These are phyloP conservation scores for Heliconius nattereri DNA, from an alignment of 1,140 invertebrate genomes.

Conservation along the genomic window DNA sequence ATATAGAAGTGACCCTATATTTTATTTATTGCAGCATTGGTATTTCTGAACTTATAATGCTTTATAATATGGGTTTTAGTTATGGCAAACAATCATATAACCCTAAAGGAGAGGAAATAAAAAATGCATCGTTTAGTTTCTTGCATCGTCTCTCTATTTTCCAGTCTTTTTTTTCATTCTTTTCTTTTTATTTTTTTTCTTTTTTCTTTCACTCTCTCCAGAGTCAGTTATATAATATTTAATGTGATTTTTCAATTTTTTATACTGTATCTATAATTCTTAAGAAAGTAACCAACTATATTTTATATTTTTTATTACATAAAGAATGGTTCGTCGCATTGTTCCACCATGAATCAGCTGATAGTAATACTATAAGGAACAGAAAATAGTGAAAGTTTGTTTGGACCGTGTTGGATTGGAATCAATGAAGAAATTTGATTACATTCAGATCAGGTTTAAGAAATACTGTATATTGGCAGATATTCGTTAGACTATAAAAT, in stretches of 20 bases:
- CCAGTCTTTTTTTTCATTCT: too few species aligned
- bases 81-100: too few species aligned
- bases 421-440: constrained; percentile 37
- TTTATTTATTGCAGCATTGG: background rate
- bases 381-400: constrained; percentile 44
- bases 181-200: too few species aligned
- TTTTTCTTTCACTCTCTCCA: too few species aligned
- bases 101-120: too few species aligned
- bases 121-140: too few species aligned
- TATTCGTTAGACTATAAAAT: background rate
- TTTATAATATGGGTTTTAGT: background rate
- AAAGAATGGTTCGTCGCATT: constrained; percentile 5
- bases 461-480: background rate
- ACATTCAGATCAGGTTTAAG: constrained; percentile 37
- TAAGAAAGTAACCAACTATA: background rate
- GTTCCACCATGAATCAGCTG: constrained; percentile 9
- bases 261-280: too few species aligned
- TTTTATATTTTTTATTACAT: background rate
- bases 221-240: too few species aligned
- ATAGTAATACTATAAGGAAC: constrained; percentile 28
- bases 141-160: too few species aligned
- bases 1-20: background rate
- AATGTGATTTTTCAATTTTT: too few species aligned
- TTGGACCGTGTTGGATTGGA: constrained; percentile 25
- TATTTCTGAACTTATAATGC: background rate